These are phyloP conservation scores for Synanceia verrucosa DNA, from an alignment of 2,797 vertebrate species.

Conservation along the genomic window DNA sequence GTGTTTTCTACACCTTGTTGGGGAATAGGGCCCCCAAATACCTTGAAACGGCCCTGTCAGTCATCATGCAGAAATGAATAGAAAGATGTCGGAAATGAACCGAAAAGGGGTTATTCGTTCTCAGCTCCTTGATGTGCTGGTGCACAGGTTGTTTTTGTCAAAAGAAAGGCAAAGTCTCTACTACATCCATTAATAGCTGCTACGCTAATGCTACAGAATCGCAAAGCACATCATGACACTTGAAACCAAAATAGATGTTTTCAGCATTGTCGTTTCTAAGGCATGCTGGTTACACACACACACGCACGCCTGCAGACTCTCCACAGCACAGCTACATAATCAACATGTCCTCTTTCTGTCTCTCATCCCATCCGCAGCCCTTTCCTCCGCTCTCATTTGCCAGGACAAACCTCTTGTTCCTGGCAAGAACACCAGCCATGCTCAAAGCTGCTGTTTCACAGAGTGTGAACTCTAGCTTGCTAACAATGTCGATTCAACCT, in stretches of 20 bases:
- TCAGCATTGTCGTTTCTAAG: constrained; percentile 16
- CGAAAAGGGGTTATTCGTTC: constrained; percentile 2
- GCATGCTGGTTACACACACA: neutral
- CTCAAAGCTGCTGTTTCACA: constrained; percentile 27
- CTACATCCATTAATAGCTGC: neutral
- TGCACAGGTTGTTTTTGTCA: neutral
- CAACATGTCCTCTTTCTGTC: constrained; percentile 53
- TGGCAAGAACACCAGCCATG: constrained; percentile 44
- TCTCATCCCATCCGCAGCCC: constrained; percentile 40
- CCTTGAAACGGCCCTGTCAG: too few species aligned
- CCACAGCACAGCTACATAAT: constrained; percentile 55
- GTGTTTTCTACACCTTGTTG: too few species aligned
- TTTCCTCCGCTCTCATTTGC: constrained; percentile 51
- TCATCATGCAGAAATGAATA: constrained; percentile 1
- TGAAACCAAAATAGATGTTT: constrained; percentile 8
- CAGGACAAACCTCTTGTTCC: constrained; percentile 62
- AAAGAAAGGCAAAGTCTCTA: neutral
- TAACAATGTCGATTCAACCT: neutral
- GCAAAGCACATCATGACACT: constrained; percentile 5
- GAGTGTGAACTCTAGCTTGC: constrained; percentile 1
- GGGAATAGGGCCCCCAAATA: too few species aligned
- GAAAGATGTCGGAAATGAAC: neutral
- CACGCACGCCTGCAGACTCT: constrained; percentile 35
- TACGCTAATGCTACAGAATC: neutral
- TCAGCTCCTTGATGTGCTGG: neutral